Evolutionary conservation across 2,888 invertebrate genomes (phyloP).

Genomic region (Pantelozetes paolii): DNA sequence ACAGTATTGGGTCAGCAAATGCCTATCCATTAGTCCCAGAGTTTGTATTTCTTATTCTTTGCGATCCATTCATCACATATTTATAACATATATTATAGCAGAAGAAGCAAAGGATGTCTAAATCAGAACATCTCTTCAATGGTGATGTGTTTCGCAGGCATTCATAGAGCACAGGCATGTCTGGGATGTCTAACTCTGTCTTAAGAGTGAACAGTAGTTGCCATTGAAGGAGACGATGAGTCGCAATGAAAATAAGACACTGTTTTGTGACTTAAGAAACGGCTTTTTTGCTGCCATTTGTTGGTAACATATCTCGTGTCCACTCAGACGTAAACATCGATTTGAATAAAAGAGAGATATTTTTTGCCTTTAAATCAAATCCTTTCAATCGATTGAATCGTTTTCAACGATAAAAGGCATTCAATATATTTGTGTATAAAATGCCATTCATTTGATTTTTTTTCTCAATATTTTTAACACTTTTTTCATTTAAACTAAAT

Average conservation of each 20-base stretch:
- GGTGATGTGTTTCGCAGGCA: not conserved
- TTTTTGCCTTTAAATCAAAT: no score
- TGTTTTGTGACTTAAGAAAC: not conserved
- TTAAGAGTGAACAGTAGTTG: not conserved
- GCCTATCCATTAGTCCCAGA: not conserved
- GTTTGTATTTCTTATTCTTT: not conserved
- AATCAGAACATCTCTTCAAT: conserved; percentile 1
- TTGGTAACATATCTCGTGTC: conserved; percentile 11
- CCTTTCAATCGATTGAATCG: no score
- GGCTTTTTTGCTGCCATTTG: not conserved
- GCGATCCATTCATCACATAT: not conserved
- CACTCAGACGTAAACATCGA: not conserved
- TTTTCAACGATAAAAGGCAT: no score
- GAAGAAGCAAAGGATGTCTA: conserved; percentile 4
- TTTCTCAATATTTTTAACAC: no score
- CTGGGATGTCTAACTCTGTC: not conserved
- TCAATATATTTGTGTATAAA: no score
- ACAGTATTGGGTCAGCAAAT: not conserved
- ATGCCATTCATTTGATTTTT: no score
- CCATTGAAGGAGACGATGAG: not conserved
- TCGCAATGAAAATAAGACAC: not conserved
- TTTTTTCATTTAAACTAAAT: no score
- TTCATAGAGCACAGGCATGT: not conserved
- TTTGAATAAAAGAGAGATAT: no score
- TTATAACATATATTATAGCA: not conserved